Percentiles rank a stretch among this genome's conserved stretches.
These are phyloP conservation scores for Ciconia nigra DNA, from an alignment of 2,797 vertebrate species.

Conservation along the genomic window DNA sequence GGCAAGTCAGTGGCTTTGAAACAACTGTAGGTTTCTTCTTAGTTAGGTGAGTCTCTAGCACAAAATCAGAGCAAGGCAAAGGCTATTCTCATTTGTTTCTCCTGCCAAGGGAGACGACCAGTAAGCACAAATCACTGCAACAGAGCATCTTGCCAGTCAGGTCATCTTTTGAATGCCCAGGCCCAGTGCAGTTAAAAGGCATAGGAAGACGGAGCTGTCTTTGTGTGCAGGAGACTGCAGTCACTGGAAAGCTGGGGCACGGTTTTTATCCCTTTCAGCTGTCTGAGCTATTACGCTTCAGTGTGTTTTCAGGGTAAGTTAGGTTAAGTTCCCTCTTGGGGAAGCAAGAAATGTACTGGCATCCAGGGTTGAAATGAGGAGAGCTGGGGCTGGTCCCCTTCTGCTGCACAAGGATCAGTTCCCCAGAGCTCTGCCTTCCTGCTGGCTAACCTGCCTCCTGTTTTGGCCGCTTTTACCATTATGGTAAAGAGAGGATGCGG, in stretches of 20 bases:
- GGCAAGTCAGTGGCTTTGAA: neutral
- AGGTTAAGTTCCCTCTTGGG: slow-evolving; percentile 34
- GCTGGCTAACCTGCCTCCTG: neutral
- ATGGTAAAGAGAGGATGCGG: neutral
- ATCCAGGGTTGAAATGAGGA: slow-evolving; percentile 14
- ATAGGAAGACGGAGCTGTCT: neutral
- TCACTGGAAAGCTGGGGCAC: neutral
- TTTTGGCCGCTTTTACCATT: neutral
- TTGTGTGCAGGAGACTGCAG: neutral
- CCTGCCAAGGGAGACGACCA: neutral
- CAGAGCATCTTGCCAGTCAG: neutral
- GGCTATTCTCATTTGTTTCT: neutral
- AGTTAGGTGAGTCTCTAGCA: neutral
- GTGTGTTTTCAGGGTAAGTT: slow-evolving; percentile 28
- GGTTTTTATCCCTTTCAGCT: neutral
- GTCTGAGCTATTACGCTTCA: neutral
- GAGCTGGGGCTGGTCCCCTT: neutral
- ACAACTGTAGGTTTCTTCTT: neutral
- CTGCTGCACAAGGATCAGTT: neutral
- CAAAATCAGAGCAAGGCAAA: neutral
- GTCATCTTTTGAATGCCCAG: neutral
- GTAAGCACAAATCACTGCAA: slow-evolving; percentile 13
- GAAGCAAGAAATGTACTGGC: neutral
- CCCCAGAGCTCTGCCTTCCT: neutral
- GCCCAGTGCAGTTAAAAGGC: neutral